Evolutionary conservation across 1,140 invertebrate genomes (phyloP), one percentile per base, ranked within the genome.

Genomic region (Cyclargus thomasi): DNA sequence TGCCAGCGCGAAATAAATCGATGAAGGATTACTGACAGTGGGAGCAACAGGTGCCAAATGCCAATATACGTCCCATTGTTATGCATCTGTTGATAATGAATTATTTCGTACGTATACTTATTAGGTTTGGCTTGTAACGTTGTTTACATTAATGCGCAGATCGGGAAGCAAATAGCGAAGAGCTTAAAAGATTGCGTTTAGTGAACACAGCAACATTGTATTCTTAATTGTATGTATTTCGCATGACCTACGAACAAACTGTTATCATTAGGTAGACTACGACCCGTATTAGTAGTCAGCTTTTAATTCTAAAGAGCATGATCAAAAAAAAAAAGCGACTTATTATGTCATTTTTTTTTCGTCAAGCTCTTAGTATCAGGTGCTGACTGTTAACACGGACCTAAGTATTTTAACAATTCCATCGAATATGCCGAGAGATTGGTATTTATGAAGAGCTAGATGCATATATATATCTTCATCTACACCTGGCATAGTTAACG

Each of bases 11-110:
- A 47, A 47, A 23, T 65, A 67, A 65, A 70, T 65, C 53, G 47
- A 65, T 62, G 64, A 68, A 71, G 67, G 57, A 62, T 65, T 67
- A 64, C 64, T 70, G 64, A 65, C 64, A 67, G 35, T 29, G 29
- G 29, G 29, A 29, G 8, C 20, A 63, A 11, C 64, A n/a, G 39
- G 21, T 71, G 70, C 66, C 70, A 67, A 47, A 47, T 47, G 39
- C 39, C 39, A 16, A 47, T 47, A 47, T 47, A 47, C 39, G 3
- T 47, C 39, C 39, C 14, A 47, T 47, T 47, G 39, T 47, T 47
- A 47, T 47, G 14, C 39, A 47, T 47, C 39, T 47, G 39, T 47
- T 47, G 39, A 47, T 47, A 47, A 47, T 47, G 39, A 8, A 47
- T 47, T 47, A 47, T 47, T 47, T 47, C 10, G 39, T 47, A 47